These are phyloP conservation scores for Scaptomyza parva DNA, from an alignment of 2,888 invertebrate genomes.

Conservation along the genomic window DNA sequence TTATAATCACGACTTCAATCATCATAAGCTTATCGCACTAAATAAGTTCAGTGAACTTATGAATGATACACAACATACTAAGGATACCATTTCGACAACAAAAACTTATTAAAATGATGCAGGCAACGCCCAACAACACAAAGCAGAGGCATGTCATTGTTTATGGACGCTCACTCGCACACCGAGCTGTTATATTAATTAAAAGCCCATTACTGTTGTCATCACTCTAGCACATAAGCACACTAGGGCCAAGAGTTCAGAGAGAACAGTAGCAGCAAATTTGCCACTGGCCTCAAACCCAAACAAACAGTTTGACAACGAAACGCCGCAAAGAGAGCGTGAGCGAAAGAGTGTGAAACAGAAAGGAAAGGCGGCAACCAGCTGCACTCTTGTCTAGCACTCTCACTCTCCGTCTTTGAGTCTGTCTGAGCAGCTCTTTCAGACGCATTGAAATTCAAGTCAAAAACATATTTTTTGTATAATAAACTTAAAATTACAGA, in stretches of 20 bases:
- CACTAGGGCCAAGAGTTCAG: neutral
- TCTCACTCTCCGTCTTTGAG: slow-evolving; percentile 12
- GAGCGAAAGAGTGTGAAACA: slow-evolving; percentile 1
- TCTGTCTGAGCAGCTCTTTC: slow-evolving; percentile 16
- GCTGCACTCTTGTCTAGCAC: slow-evolving; percentile 1
- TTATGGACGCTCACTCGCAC: slow-evolving; percentile 7
- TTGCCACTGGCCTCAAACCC: slow-evolving; percentile 64
- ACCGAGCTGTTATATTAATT: slow-evolving; percentile 55
- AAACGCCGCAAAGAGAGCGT: slow-evolving; percentile 12
- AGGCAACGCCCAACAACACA: slow-evolving; percentile 45
- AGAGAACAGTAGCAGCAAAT: slow-evolving; percentile 33
- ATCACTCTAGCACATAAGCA: slow-evolving; percentile 29
- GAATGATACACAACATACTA: slow-evolving; percentile 25
- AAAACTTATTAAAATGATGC: slow-evolving; percentile 39
- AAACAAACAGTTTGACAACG: slow-evolving; percentile 61
- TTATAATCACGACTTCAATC: neutral
- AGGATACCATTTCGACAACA: slow-evolving; percentile 39
- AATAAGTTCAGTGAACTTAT: slow-evolving; percentile 23
- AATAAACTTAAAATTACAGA: slow-evolving; percentile 32
- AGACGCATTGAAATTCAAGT: slow-evolving; percentile 26
- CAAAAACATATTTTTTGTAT: slow-evolving; percentile 27
- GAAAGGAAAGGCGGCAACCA: neutral
- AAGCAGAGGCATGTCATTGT: neutral
- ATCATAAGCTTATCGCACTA: neutral
- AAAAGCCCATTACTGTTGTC: slow-evolving; percentile 61